Evolutionary conservation across 1,140 invertebrate species (phyloP), one percentile per base, ranked within the genome.

Genomic region (Drosophila aff.): DNA sequence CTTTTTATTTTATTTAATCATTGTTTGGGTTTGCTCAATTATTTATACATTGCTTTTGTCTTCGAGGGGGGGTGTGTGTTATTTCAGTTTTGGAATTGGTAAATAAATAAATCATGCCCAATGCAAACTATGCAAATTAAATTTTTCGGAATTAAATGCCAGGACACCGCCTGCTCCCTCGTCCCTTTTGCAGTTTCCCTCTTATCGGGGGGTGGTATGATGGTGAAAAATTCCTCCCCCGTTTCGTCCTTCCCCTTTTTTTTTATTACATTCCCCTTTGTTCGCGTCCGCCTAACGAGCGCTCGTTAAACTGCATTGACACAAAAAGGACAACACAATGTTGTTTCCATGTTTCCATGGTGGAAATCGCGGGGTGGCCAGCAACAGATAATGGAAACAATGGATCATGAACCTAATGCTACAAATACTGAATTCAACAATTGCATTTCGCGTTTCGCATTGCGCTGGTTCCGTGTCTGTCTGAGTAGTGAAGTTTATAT

Each of bases 381-480:
- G 83, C 84, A 89, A 89, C 84, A 81, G 84, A 87, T 87, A 87
- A 87, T 89, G 81, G 68, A 87, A 87, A 89, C 83, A 89, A 87
- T 87, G 84, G 81, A 83, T 89, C 83, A 87, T 89, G 77, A 83
- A 83, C 72, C 83, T 80, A 82, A 87, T 68, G 79, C 76, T 76
- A 82, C 61, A 65, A 82, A 87, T 74, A 81, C 83, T 89, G 83
- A 74, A 83, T 77, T 87, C 76, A 86, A 86, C 83, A 86, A 86
- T 87, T 87, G 80, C 65, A 79, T 74, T 89, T 80, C 78, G 78
- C 73, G 72, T 69, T 87, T 87, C 78, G 86, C 78, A 80, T 80
- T 77, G 83, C 71, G 75, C 59, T 82, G 75, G 68, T 73, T 76
- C 47, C 62, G 52, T 77, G 59, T 65, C 38, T 67, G 18, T 67